Evolutionary conservation across 1,140 invertebrate species (phyloP), one percentile per base, ranked within the genome.

Genomic region (Trichonephila clavata): DNA sequence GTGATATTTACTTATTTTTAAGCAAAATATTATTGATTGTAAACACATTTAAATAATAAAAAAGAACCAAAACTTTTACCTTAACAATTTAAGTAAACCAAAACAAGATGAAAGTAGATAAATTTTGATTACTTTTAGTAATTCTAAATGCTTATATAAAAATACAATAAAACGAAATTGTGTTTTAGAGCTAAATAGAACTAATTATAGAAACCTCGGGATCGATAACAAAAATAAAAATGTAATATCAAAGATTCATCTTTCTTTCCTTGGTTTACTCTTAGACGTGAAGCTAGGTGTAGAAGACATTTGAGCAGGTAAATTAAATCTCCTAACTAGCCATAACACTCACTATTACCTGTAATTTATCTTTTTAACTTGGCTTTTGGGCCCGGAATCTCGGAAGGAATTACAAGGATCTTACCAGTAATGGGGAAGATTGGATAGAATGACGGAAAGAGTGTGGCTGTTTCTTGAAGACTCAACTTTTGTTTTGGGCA

Each of bases 331-430:
- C 71, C 71, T 8, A 77, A 32, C 71, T 77, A 77, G 13, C 14
- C 71, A 39, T 77, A 77, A 77, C 59, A 65, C 43, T 32, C 27
- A 32, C 84, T 71, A 88, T 88, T 65, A 88, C 63, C 39, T 50
- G 39, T 68, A 39, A 88, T 88, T 88, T 88, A 88, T 88, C 68
- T 71, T 88, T 63, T 88, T 21, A 88, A 88, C 63, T 88, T 24
- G 39, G 43, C n/a, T 63, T 88, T 39, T 68, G 20, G 20, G 14
- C 13, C 21, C n/a, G 20, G 86, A 88, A 88, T 65, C 86, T 68
- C 39, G 32, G 63, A n/a, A 10, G 86, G 86, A 88, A 88, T 88
- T 88, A 88, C 86, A 50, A 39, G 63, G 63, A 68, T 88, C 32
- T 88, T 71, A 65, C 18, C 20, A 43, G 43, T 88, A 88, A 88